Evolutionary conservation across 2,888 invertebrate species (phyloP).

Genomic region (Germaria angustata): DNA sequence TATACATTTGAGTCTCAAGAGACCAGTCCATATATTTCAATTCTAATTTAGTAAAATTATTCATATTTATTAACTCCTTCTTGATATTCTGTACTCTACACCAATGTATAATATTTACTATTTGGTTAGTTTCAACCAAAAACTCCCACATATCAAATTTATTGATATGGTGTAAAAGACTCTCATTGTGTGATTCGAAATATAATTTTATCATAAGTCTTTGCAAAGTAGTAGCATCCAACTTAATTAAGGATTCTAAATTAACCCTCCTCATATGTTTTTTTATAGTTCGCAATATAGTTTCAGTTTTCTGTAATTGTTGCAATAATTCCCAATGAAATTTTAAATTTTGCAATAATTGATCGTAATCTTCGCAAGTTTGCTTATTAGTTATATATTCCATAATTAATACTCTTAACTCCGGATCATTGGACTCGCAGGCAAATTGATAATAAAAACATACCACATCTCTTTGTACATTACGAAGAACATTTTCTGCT

Average conservation of each 20-base stretch:
- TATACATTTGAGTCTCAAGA: slow-evolving; percentile 76
- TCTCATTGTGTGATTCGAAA: slow-evolving; percentile 76
- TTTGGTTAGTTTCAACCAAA: slow-evolving; percentile 72
- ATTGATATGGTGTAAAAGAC: slow-evolving; percentile 75
- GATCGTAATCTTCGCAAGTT: slow-evolving; percentile 73
- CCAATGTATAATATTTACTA: slow-evolving; percentile 74
- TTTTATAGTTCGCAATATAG: slow-evolving; percentile 65
- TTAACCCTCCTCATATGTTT: slow-evolving; percentile 72
- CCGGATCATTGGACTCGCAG: slow-evolving; percentile 82
- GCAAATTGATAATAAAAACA: slow-evolving; percentile 81
- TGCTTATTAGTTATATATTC: slow-evolving; percentile 83
- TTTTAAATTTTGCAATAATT: slow-evolving; percentile 72
- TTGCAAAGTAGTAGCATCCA: slow-evolving; percentile 74
- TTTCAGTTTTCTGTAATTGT: slow-evolving; percentile 71
- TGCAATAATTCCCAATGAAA: slow-evolving; percentile 76
- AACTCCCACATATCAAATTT: slow-evolving; percentile 76
- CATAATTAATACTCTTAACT: slow-evolving; percentile 84
- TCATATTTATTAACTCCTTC: neutral
- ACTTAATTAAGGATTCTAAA: slow-evolving; percentile 76
- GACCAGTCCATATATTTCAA: slow-evolving; percentile 73
- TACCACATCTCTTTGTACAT: slow-evolving; percentile 76
- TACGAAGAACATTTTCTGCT: slow-evolving; percentile 73
- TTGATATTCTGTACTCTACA: slow-evolving; percentile 58
- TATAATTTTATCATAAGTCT: slow-evolving; percentile 75
- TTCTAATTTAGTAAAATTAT: slow-evolving; percentile 66